These are phyloP conservation scores for Cephus nigrinus DNA, from an alignment of 2,888 invertebrate species.

Conservation along the genomic window DNA sequence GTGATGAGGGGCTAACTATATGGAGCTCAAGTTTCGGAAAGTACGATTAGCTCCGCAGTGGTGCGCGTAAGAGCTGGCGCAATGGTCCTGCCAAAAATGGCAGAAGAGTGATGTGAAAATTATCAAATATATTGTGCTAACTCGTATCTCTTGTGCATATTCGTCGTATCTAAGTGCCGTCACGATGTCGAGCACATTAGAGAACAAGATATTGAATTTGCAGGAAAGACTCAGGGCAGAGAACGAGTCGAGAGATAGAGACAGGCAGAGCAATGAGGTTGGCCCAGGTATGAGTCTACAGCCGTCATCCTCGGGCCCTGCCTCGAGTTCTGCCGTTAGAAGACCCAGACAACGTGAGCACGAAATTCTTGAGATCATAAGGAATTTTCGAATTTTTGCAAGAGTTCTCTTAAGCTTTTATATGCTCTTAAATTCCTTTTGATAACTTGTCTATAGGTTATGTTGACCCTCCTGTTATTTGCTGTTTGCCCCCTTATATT, in stretches of 20 bases:
- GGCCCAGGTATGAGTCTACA: slow-evolving; percentile 61
- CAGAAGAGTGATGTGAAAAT: slow-evolving; percentile 60
- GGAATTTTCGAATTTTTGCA: neutral
- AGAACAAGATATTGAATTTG: slow-evolving; percentile 85
- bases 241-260: slow-evolving; percentile 73
- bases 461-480: slow-evolving; percentile 35
- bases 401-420: slow-evolving; percentile 1
- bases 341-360: slow-evolving; percentile 77
- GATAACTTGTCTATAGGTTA: slow-evolving; percentile 27
- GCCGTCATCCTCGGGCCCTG: slow-evolving; percentile 62
- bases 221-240: slow-evolving; percentile 82
- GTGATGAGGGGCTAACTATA: no score
- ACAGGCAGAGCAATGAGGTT: slow-evolving; percentile 69
- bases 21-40: no score
- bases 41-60: slow-evolving; percentile 15
- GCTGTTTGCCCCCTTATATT: slow-evolving; percentile 7
- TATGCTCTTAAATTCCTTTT: slow-evolving; percentile 9
- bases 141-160: slow-evolving; percentile 31
- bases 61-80: slow-evolving; percentile 41
- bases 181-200: slow-evolving; percentile 78
- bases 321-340: slow-evolving; percentile 67
- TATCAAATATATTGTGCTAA: slow-evolving; percentile 49
- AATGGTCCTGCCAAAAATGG: slow-evolving; percentile 55
- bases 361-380: neutral
- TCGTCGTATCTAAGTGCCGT: slow-evolving; percentile 7